Base-by-base conservation (phyloP, 2,888 invertebrate genomes). In the Caenorhabditis auriculariae region DNA sequence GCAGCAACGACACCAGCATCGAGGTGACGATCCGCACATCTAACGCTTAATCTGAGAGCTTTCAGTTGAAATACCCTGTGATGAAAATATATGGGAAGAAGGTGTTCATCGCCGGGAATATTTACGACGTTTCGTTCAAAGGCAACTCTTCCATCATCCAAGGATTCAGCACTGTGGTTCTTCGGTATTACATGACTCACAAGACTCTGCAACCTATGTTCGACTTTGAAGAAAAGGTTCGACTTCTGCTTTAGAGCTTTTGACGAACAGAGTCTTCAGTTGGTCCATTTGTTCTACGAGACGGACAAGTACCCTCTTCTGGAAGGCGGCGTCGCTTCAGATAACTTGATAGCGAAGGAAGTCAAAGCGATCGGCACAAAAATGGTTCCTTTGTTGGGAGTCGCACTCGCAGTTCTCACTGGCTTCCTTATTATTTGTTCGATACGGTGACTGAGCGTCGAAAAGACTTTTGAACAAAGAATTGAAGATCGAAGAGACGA, bases 11-110 rank as follows among this genome's bases (percentile, higher is more conserved):
- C n/a, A n/a, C n/a, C n/a, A n/a, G n/a, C n/a, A n/a, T n/a, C n/a
- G n/a, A n/a, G n/a, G n/a, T n/a, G n/a, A n/a, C n/a, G n/a, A n/a
- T n/a, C n/a, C n/a, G n/a, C n/a, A n/a, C n/a, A n/a, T n/a, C n/a
- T n/a, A n/a, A n/a, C n/a, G n/a, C n/a, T n/a, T n/a, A n/a, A n/a
- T 21, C 24, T 23, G 12, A 12, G 12, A 15, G 19, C 12, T 29
- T 61, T 53, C 51, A 74, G 72, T 23, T 72, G 19, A 72, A 69
- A 7, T 74, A 74, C 55, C 74, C 74, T 3, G 59, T 54, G 2
- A 57, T 69, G 6, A 39, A 67, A 7, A 44, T 74, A 23, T 41
- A 72, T 21, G 74, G 72, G 12, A 61, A 66, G 29, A 38, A 58
- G 45, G 58, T 72, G 17, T 69, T 70, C 53, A 50, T 74, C 6